phyloP scores from a whole-genome alignment of 2,797 vertebrate genomes.

The Sebastes melanostomus region DNA sequence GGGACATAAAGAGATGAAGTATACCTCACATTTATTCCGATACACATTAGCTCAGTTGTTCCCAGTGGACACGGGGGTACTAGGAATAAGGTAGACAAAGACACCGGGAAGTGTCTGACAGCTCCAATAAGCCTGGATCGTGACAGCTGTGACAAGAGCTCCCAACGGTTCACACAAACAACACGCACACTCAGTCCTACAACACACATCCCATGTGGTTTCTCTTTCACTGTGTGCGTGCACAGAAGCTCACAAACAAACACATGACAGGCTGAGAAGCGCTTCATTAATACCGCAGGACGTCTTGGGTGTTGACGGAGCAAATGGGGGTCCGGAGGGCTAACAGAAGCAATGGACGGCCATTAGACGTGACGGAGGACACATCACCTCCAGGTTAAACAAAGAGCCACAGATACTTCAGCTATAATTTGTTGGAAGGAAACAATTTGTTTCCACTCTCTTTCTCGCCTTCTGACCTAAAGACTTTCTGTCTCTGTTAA shows the following conservation, averaged over 20 bases:
- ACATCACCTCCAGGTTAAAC: neutral
- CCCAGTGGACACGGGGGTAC: neutral
- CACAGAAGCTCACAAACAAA: neutral
- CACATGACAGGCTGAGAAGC: neutral
- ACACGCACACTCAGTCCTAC: neutral
- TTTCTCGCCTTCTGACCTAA: neutral
- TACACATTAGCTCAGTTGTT: neutral
- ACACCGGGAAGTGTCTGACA: conserved; percentile 18
- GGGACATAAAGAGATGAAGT: neutral
- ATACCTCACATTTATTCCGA: neutral
- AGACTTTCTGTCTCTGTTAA: neutral
- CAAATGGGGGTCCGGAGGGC: conserved; percentile 2
- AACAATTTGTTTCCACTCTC: neutral
- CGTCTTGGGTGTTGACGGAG: conserved; percentile 2
- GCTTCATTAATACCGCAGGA: neutral
- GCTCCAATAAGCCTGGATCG: conserved; percentile 16
- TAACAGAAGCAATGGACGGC: neutral
- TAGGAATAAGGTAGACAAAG: conserved; percentile 26
- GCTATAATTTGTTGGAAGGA: neutral
- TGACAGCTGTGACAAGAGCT: conserved; percentile 44
- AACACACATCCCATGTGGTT: neutral
- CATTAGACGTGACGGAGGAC: conserved; percentile 3
- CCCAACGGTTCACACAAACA: conserved; percentile 20
- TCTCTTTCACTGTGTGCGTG: neutral
- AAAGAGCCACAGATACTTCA: neutral